Conservation (phyloP, 2,888 invertebrate genomes). For the Bugula neritina region DNA sequence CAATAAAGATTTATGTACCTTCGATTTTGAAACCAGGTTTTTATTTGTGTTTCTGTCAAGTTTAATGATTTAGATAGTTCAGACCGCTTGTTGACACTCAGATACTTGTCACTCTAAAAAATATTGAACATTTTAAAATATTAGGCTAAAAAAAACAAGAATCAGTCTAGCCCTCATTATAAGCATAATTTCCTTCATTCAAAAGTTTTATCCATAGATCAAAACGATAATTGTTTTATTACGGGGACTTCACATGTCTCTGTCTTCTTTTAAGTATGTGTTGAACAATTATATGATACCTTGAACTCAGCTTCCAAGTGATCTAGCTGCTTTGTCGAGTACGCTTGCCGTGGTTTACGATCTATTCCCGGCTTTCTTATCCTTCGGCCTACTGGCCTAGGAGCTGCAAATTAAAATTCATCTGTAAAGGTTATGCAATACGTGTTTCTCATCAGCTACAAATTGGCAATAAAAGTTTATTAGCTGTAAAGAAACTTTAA, state of each 20-base stretch:
- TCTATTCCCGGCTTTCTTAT: conserved; percentile 82
- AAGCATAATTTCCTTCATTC: too few relatives aligned
- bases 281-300: conserved; percentile 55
- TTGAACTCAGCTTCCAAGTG: conserved; percentile 88
- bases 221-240: too few relatives aligned
- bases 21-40: conserved; percentile 93
- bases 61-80: conserved; percentile 81
- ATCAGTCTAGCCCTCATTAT: too few relatives aligned
- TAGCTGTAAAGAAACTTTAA: too few relatives aligned
- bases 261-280: too few relatives aligned
- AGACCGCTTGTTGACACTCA: conserved; percentile 90
- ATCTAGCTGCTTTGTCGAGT: conserved; percentile 88
- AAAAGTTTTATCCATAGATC: too few relatives aligned
- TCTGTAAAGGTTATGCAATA: too few relatives aligned
- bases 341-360: conserved; percentile 89
- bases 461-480: too few relatives aligned
- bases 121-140: neutral
- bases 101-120: conserved; percentile 77
- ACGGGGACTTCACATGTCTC: too few relatives aligned
- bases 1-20: conserved; percentile 53
- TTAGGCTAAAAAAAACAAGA: too few relatives aligned
- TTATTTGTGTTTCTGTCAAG: conserved; percentile 89
- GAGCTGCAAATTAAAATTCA: too few relatives aligned
- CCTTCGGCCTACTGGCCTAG: conserved; percentile 72
- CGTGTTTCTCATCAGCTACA: too few relatives aligned